Percentiles rank a stretch among this genome's conserved stretches.
Evolutionary conservation across 2,797 vertebrate genomes (phyloP).

Genomic region (Geotrypetes seraphini): DNA sequence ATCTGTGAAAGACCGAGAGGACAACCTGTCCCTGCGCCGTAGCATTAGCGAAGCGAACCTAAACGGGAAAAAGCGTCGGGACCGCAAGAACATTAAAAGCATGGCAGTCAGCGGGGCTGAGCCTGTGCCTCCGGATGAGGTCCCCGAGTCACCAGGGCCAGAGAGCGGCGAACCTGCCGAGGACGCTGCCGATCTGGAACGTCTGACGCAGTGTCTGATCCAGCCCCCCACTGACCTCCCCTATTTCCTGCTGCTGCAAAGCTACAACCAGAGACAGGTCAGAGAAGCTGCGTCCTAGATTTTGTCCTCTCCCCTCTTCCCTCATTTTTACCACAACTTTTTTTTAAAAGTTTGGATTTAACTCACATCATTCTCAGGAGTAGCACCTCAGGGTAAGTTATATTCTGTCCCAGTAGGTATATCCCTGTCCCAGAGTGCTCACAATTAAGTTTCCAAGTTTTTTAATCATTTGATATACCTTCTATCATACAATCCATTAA

Average conservation of each 20-base stretch:
- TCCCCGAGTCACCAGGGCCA: neutral
- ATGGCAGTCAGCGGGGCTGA: conserved; percentile 52
- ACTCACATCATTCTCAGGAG: no score
- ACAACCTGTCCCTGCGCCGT: conserved; percentile 70
- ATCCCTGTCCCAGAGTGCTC: no score
- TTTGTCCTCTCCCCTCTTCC: no score
- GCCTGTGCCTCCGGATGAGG: conserved; percentile 38
- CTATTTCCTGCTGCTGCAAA: conserved; percentile 81
- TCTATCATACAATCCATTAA: no score
- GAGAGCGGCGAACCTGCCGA: conserved; percentile 35
- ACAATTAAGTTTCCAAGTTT: no score
- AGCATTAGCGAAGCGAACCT: conserved; percentile 89
- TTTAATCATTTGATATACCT: no score
- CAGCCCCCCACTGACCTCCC: conserved; percentile 80
- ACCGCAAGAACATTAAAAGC: conserved; percentile 76
- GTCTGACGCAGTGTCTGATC: conserved; percentile 82
- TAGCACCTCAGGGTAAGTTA: no score
- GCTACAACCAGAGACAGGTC: conserved; percentile 83
- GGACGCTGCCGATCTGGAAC: conserved; percentile 70
- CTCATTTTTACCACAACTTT: no score
- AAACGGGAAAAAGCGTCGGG: conserved; percentile 68
- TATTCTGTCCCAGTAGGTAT: no score
- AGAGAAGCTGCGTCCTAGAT: no score
- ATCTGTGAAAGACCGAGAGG: conserved; percentile 63
- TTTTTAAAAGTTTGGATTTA: no score